Evolutionary conservation across 2,797 vertebrate genomes (phyloP).

Genomic region (Helicolenus hilgendorfi): DNA sequence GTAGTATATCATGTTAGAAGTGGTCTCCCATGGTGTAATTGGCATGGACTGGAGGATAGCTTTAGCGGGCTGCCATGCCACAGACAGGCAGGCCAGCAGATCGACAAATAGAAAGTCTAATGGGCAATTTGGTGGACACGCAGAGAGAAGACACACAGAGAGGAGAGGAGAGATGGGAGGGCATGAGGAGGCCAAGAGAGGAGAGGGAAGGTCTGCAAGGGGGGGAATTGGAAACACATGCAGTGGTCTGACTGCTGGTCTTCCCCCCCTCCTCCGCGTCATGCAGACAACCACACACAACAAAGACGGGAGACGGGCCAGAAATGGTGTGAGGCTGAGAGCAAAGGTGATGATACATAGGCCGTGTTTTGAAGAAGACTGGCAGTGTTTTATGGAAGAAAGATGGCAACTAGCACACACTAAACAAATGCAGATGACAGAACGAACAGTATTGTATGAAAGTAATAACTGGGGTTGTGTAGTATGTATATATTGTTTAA

Average conservation of each 20-base stretch:
- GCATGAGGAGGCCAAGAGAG: constrained; percentile 51
- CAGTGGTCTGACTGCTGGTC: constrained; percentile 80
- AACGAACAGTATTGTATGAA: not conserved
- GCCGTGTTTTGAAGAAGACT: constrained; percentile 52
- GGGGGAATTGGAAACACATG: constrained; percentile 85
- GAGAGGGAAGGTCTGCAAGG: constrained; percentile 62
- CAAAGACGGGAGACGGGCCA: constrained; percentile 79
- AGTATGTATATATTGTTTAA: constrained; percentile 1
- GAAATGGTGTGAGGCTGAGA: constrained; percentile 76
- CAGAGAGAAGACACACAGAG: constrained; percentile 33
- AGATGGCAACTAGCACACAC: constrained; percentile 40
- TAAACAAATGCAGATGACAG: constrained; percentile 70
- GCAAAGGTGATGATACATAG: constrained; percentile 78
- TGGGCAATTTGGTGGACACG: constrained; percentile 75
- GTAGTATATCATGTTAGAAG: constrained; percentile 62
- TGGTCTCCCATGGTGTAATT: constrained; percentile 71
- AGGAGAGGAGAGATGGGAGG: constrained; percentile 1
- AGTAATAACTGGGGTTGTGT: constrained; percentile 7
- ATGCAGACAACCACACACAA: constrained; percentile 81
- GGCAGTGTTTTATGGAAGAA: constrained; percentile 51
- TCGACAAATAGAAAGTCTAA: constrained; percentile 76
- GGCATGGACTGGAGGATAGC: constrained; percentile 50
- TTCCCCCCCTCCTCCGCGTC: constrained; percentile 64
- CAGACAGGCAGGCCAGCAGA: constrained; percentile 63
- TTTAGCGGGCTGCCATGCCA: constrained; percentile 70